Conservation (phyloP, 2,797 vertebrate species). For the Rhincodon typus region DNA sequence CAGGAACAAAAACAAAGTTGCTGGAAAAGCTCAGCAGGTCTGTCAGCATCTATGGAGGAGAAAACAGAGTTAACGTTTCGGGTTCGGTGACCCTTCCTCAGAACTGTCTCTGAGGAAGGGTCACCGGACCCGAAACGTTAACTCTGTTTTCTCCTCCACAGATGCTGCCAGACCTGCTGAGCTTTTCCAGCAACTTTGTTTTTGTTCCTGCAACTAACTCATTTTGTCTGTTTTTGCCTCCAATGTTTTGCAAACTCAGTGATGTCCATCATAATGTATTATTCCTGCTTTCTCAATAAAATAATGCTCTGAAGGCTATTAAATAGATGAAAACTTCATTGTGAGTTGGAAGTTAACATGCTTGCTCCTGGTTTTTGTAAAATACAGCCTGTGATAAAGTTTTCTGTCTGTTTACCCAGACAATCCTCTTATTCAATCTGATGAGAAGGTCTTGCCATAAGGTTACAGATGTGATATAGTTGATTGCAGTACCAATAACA, state of each 20-base stretch:
- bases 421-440: neutral
- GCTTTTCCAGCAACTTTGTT: no score
- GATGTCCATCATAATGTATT: neutral
- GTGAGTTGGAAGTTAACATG: neutral
- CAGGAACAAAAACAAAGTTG: no score
- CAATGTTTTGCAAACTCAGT: neutral
- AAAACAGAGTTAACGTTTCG: no score
- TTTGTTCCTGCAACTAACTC: neutral
- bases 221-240: neutral
- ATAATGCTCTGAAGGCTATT: neutral
- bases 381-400: neutral
- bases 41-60: no score
- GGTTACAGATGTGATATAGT: neutral
- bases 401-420: neutral
- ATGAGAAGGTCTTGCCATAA: neutral
- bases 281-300: neutral
- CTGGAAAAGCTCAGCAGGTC: no score
- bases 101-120: no score
- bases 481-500: neutral
- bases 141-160: no score
- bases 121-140: no score
- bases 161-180: no score
- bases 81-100: no score
- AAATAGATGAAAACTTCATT: neutral
- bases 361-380: neutral